These are phyloP conservation scores for Macropus fuliginosus DNA, from an alignment of 2,797 vertebrate genomes.

Conservation along the genomic window DNA sequence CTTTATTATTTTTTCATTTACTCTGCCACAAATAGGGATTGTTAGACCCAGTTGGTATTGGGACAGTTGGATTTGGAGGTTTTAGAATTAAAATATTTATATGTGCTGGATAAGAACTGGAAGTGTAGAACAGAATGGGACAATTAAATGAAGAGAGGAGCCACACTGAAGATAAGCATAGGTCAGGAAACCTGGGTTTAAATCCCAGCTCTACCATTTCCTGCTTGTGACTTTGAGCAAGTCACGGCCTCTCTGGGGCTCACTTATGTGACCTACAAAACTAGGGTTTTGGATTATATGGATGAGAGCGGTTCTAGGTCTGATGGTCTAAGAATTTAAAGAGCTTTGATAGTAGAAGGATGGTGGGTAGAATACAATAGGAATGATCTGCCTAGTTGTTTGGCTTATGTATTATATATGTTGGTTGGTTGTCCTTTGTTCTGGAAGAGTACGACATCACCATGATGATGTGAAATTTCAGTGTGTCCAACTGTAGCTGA, in stretches of 20 bases:
- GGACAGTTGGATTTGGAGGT: neutral
- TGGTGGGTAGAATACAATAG: neutral
- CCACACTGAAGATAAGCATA: neutral
- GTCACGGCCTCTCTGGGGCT: neutral
- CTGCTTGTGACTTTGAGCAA: neutral
- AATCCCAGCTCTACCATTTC: neutral
- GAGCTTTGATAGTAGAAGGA: neutral
- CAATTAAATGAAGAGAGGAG: neutral
- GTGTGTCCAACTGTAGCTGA: too few relatives aligned
- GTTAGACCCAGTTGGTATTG: neutral
- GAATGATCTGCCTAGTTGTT: neutral
- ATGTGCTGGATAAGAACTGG: neutral
- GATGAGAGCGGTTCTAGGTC: neutral
- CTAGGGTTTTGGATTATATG: neutral
- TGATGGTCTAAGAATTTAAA: neutral
- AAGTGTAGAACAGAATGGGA: neutral
- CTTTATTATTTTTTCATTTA: too few relatives aligned
- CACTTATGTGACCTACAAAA: neutral
- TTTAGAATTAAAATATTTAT: neutral
- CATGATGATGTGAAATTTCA: too few relatives aligned
- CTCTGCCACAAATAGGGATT: neutral
- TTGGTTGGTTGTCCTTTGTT: too few relatives aligned
- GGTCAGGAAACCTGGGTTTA: neutral
- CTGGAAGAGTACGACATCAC: too few relatives aligned
- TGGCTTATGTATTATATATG: neutral